phyloP scores from a whole-genome alignment of 2,113 vertebrate genomes.

The Lampris megalopsis region DNA sequence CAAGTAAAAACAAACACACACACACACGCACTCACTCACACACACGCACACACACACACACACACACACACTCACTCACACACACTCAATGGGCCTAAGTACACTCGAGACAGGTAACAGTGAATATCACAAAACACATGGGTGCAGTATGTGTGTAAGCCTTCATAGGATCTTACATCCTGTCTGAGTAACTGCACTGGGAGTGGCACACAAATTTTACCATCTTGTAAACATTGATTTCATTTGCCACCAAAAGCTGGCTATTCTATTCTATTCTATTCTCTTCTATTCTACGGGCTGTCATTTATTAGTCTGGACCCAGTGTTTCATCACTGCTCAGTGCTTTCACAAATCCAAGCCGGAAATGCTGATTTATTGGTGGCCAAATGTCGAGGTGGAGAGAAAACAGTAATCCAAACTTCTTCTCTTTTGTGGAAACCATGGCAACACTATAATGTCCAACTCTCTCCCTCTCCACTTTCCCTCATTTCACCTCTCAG shows the following conservation, averaged over 20 bases:
- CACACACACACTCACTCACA: not conserved
- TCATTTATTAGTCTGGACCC: conserved; percentile 4
- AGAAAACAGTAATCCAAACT: conserved; percentile 34
- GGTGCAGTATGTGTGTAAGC: too few relatives aligned
- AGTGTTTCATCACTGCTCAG: conserved; percentile 20
- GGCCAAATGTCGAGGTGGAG: conserved; percentile 17
- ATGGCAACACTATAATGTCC: not conserved
- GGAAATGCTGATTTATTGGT: conserved; percentile 53
- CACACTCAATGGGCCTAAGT: not conserved
- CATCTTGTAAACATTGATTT: not conserved
- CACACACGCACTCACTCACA: not conserved
- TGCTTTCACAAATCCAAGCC: conserved; percentile 29
- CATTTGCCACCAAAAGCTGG: not conserved
- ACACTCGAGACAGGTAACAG: too few relatives aligned
- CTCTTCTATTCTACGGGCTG: too few relatives aligned
- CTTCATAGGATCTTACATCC: too few relatives aligned
- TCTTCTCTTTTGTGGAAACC: not conserved
- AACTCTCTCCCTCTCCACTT: conserved; percentile 5
- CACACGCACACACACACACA: conserved; percentile 1
- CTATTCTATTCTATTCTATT: not conserved
- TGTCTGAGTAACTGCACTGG: too few relatives aligned
- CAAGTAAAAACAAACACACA: too few relatives aligned
- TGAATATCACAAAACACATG: too few relatives aligned
- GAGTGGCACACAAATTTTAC: too few relatives aligned
- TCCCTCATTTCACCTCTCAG: not conserved